Evolutionary conservation across 1,140 invertebrate genomes (phyloP).

Genomic region (Laodelphax striatellus): DNA sequence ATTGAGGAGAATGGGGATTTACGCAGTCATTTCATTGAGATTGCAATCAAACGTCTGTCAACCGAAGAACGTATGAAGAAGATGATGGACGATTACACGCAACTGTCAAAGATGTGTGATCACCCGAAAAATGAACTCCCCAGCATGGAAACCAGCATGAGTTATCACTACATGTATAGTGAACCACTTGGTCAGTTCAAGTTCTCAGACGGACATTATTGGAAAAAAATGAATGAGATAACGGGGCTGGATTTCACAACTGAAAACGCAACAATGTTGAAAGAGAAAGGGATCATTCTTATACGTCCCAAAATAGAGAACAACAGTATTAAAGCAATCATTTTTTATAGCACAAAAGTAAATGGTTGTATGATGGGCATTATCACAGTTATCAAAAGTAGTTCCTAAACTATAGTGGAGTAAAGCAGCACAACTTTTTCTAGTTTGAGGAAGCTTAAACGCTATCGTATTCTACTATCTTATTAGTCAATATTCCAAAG

Average conservation of each 20-base stretch:
- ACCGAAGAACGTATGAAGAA: not conserved
- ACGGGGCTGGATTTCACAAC: not conserved
- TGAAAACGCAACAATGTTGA: not conserved
- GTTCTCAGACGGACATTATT: conserved; percentile 2
- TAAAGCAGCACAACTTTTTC: no score
- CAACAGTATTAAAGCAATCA: not conserved
- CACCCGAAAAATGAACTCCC: not conserved
- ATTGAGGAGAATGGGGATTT: not conserved
- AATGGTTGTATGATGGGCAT: not conserved
- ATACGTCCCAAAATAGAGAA: conserved; percentile 6
- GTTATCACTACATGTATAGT: conserved; percentile 5
- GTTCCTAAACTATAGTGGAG: no score
- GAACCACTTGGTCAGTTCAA: conserved; percentile 2
- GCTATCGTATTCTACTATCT: no score
- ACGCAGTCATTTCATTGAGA: conserved; percentile 2
- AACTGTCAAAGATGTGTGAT: not conserved
- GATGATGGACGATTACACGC: not conserved
- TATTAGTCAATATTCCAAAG: no score
- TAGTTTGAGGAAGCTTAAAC: no score
- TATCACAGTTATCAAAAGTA: not conserved
- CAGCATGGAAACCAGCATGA: conserved; percentile 1
- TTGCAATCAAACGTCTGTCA: conserved; percentile 1
- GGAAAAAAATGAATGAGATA: not conserved
- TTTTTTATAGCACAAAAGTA: not conserved
- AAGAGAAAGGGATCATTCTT: not conserved